Conservation (phyloP, 2,113 vertebrate species). For the Candoia aspera region DNA sequence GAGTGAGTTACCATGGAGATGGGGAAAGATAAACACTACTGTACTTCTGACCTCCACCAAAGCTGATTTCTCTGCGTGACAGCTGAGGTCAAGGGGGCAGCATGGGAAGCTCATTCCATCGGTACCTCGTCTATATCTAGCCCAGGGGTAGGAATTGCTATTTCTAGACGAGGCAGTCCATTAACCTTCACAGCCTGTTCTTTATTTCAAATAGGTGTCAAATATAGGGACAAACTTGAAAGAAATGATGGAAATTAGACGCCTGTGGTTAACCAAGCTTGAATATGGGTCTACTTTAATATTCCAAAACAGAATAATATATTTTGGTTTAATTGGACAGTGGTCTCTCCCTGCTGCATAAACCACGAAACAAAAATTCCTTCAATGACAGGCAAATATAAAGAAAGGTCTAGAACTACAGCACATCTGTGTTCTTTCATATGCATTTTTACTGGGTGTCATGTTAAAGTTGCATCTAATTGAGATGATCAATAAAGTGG, state of each 20-base stretch:
- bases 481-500: not conserved
- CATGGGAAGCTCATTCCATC: constrained; percentile 35
- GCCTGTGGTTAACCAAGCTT: constrained; percentile 50
- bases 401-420: not conserved
- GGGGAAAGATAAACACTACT: constrained; percentile 61
- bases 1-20: constrained; percentile 74
- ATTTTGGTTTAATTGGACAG: constrained; percentile 6
- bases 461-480: not conserved
- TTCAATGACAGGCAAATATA: constrained; percentile 27
- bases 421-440: rapidly evolving
- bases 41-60: constrained; percentile 47
- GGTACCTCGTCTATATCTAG: constrained; percentile 35
- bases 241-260: constrained; percentile 55
- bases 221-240: constrained; percentile 60
- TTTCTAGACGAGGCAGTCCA: constrained; percentile 67
- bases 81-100: constrained; percentile 51
- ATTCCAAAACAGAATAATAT: constrained; percentile 14
- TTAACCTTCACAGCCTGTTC: constrained; percentile 73
- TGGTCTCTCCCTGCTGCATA: not conserved
- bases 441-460: not conserved
- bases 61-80: constrained; percentile 66
- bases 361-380: constrained; percentile 10
- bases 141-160: constrained; percentile 63
- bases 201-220: constrained; percentile 66
- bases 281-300: not conserved